These are phyloP conservation scores for Athripsodes cinereus DNA, from an alignment of 2,888 invertebrate species.

Conservation along the genomic window DNA sequence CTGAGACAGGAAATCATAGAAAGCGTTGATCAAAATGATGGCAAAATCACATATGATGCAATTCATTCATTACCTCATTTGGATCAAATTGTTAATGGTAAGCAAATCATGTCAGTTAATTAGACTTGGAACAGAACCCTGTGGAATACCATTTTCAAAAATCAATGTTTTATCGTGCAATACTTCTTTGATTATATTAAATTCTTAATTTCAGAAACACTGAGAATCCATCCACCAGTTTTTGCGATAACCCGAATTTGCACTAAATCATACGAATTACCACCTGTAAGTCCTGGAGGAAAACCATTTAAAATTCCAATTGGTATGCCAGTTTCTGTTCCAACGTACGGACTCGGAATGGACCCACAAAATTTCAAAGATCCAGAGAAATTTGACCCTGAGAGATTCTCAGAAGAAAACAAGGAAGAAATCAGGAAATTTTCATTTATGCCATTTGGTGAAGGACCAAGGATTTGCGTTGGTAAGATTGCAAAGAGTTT, in stretches of 20 bases:
- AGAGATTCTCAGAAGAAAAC: conserved; percentile 39
- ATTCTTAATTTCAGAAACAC: conserved; percentile 8
- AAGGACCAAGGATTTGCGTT: conserved; percentile 37
- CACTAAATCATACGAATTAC: conserved; percentile 9
- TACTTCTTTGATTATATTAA: too few species aligned
- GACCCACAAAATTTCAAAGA: conserved; percentile 44
- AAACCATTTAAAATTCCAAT: conserved; percentile 15
- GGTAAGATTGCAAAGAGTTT: too few species aligned
- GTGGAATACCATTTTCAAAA: too few species aligned
- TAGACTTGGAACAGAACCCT: too few species aligned
- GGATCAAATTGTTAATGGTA: conserved; percentile 13
- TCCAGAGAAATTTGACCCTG: conserved; percentile 48
- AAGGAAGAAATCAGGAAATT: conserved; percentile 30
- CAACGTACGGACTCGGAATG: conserved; percentile 39
- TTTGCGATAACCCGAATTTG: conserved; percentile 13
- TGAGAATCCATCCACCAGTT: conserved; percentile 11
- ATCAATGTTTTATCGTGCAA: too few species aligned
- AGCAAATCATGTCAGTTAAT: neutral
- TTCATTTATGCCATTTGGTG: conserved; percentile 38
- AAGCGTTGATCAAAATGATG: conserved; percentile 6
- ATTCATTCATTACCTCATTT: conserved; percentile 10
- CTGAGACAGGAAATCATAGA: conserved; percentile 13
- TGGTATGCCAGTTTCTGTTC: conserved; percentile 33
- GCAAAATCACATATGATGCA: conserved; percentile 11
- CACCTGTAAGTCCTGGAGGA: conserved; percentile 8